Evolutionary conservation across 2,888 invertebrate genomes (phyloP).

Genomic region (Synergus laeviventris): DNA sequence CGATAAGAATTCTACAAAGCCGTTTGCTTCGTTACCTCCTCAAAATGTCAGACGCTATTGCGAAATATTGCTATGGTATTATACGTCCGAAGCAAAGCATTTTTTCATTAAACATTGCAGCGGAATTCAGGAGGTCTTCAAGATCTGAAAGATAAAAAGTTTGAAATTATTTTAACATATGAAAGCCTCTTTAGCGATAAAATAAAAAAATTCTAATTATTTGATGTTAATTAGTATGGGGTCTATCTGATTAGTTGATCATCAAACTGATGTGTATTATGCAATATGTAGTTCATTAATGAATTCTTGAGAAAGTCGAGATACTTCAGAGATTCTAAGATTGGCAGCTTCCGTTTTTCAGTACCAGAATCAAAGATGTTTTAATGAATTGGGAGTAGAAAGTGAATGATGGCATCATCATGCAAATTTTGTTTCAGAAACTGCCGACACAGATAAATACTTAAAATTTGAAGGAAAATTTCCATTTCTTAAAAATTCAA

Average conservation of each 20-base stretch:
- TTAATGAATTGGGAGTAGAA: constrained; percentile 1
- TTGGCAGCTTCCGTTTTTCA: constrained; percentile 7
- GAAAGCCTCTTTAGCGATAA: too few species aligned
- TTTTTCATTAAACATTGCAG: neutral
- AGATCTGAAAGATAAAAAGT: too few species aligned
- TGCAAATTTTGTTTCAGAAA: neutral
- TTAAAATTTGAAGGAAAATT: neutral
- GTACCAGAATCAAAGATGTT: neutral
- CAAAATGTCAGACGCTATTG: constrained; percentile 63
- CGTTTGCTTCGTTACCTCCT: constrained; percentile 53
- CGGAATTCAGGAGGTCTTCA: too few species aligned
- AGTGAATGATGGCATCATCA: constrained; percentile 6
- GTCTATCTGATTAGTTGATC: constrained; percentile 1
- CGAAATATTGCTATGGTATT: constrained; percentile 46
- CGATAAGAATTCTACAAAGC: constrained; percentile 63
- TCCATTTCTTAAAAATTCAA: too few species aligned
- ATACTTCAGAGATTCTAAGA: neutral
- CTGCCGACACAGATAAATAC: neutral
- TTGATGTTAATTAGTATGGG: constrained; percentile 5
- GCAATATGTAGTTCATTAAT: constrained; percentile 21
- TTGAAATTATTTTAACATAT: too few species aligned
- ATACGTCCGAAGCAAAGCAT: neutral
- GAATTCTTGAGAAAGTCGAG: constrained; percentile 28
- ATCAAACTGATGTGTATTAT: neutral
- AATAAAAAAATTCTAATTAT: too few species aligned